These are phyloP conservation scores for Idaea aversata DNA, from an alignment of 2,888 invertebrate genomes.

Conservation along the genomic window DNA sequence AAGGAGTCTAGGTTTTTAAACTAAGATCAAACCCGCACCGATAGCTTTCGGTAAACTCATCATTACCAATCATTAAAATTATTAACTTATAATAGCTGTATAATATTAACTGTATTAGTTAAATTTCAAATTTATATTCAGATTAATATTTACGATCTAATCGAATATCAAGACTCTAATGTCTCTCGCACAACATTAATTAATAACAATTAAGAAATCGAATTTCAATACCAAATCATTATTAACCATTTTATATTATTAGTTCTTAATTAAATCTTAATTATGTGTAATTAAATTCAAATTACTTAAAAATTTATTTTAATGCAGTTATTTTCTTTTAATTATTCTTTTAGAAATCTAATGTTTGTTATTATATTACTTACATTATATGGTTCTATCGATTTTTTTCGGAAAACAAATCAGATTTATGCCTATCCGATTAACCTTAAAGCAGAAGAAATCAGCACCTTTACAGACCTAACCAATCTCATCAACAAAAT, in stretches of 20 bases:
- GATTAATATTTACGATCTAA: constrained; percentile 26
- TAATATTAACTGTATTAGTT: neutral
- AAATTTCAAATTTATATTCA: constrained; percentile 23
- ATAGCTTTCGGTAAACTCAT: neutral
- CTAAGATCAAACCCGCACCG: neutral
- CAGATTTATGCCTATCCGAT: no score
- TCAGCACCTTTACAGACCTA: no score
- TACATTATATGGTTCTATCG: neutral
- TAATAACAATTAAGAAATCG: constrained; percentile 21
- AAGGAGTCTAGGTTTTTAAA: no score
- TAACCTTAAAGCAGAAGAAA: no score
- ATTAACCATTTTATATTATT: neutral
- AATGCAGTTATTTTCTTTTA: neutral
- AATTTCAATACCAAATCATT: neutral
- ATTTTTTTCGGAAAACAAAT: no score
- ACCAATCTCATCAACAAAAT: no score
- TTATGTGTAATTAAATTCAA: neutral
- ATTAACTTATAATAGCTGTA: neutral
- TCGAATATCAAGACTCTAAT: constrained; percentile 18
- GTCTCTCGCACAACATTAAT: constrained; percentile 22
- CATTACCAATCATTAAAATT: neutral
- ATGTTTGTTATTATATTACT: constrained; percentile 6
- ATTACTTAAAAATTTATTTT: neutral
- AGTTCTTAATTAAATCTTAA: neutral
- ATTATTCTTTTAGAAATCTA: constrained; percentile 7